Evolutionary conservation across 1,140 invertebrate genomes (phyloP).

Genomic region (Zaprionus taronus): DNA sequence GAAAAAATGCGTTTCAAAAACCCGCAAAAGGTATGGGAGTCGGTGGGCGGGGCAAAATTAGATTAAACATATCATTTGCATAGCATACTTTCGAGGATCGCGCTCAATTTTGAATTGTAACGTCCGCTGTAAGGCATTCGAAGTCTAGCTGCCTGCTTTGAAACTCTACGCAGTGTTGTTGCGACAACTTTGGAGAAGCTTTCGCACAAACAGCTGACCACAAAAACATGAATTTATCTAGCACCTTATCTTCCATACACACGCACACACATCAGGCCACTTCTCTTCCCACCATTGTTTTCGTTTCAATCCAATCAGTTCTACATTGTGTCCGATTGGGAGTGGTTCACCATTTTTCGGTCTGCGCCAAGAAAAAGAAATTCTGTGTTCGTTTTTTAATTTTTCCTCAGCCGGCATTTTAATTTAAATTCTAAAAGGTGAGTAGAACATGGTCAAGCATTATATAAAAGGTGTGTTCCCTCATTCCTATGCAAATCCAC

Average conservation of each 20-base stretch:
- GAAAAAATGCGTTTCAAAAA: too few species aligned
- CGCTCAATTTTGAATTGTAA: neutral
- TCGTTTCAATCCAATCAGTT: conserved; percentile 56
- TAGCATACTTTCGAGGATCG: too few species aligned
- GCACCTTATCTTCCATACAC: conserved; percentile 33
- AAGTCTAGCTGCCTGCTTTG: conserved; percentile 12
- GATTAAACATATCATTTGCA: neutral
- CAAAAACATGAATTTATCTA: conserved; percentile 71
- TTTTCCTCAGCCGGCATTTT: conserved; percentile 39
- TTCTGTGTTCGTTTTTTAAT: conserved; percentile 36
- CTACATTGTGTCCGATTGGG: conserved; percentile 56
- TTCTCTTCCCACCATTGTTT: conserved; percentile 49
- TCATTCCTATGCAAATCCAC: neutral
- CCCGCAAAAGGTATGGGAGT: too few species aligned
- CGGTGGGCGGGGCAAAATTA: too few species aligned
- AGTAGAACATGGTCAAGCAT: conserved; percentile 22
- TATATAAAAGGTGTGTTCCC: conserved; percentile 35
- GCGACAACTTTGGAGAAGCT: conserved; percentile 27
- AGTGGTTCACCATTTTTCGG: conserved; percentile 65
- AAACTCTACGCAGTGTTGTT: conserved; percentile 28
- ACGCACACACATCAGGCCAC: conserved; percentile 46
- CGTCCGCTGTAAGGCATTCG: neutral
- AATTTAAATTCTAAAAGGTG: conserved; percentile 60
- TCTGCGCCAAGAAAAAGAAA: conserved; percentile 27
- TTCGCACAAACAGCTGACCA: conserved; percentile 46